A percentile compares a stretch with the other conserved stretches of the same genome.
Evolutionary conservation across 2,113 vertebrate genomes (phyloP).

Genomic region (Petaurus breviceps): DNA sequence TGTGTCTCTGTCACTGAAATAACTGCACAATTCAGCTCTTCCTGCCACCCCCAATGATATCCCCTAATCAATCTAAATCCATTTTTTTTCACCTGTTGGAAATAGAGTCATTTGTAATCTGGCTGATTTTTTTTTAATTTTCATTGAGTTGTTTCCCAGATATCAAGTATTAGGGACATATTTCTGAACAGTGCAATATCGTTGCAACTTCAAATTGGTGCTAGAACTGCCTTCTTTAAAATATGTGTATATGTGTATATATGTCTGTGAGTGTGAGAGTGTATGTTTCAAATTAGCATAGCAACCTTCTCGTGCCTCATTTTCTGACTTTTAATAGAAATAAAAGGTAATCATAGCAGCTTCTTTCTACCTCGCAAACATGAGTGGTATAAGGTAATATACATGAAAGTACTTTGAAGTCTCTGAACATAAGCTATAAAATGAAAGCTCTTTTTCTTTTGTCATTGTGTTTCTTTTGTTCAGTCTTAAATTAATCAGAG

Average conservation of each 20-base stretch:
- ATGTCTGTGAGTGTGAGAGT: not conserved
- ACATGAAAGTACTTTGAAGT: not conserved
- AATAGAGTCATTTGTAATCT: conserved; percentile 44
- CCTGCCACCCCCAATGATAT: not conserved
- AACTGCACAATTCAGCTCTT: conserved; percentile 45
- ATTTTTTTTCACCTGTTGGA: conserved; percentile 13
- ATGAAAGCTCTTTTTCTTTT: not conserved
- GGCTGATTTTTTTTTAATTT: not conserved
- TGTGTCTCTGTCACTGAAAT: conserved; percentile 24
- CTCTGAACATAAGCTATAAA: not conserved
- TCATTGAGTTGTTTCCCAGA: not conserved
- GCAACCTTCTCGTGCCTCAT: not conserved
- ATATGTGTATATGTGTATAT: not conserved
- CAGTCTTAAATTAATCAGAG: not conserved
- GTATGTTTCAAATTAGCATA: not conserved
- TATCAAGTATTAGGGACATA: not conserved
- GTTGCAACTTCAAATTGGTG: not conserved
- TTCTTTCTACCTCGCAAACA: not conserved
- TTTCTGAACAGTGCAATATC: not conserved
- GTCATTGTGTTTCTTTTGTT: not conserved
- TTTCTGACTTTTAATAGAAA: not conserved
- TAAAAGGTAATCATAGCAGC: not conserved
- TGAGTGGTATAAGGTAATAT: not conserved
- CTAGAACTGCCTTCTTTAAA: not conserved
- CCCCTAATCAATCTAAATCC: conserved; percentile 46